A percentile compares a stretch with the other conserved stretches of the same genome.
Evolutionary conservation across 2,888 invertebrate genomes (phyloP).

Genomic region (Epinotia nisella): DNA sequence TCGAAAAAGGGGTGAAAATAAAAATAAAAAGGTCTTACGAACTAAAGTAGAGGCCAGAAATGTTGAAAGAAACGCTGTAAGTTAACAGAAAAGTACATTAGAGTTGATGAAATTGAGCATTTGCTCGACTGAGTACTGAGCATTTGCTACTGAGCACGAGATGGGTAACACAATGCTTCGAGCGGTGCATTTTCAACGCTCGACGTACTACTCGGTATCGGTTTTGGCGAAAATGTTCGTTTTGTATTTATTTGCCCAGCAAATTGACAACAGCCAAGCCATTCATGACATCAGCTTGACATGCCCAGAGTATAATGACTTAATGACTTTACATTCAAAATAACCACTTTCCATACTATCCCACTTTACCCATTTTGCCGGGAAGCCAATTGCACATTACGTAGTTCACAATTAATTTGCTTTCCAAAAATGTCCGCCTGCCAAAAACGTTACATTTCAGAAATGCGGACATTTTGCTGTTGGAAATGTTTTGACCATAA

Average conservation of each 20-base stretch:
- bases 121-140: conserved; percentile 12
- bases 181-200: conserved; percentile 3
- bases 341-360: neutral
- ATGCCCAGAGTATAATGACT: conserved; percentile 2
- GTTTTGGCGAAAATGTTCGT: conserved; percentile 2
- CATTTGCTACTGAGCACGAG: conserved; percentile 2
- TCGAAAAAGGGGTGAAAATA: conserved; percentile 59
- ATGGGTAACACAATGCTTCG: conserved; percentile 2
- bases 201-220: neutral
- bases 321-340: neutral
- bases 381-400: too few relatives aligned
- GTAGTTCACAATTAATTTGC: neutral
- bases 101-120: conserved; percentile 24
- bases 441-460: neutral
- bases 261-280: conserved; percentile 20
- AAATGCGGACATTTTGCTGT: neutral
- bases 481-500: neutral
- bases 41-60: conserved; percentile 84
- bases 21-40: conserved; percentile 79
- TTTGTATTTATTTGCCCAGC: neutral
- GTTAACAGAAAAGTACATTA: conserved; percentile 53
- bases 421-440: conserved; percentile 1
- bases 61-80: conserved; percentile 83
- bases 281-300: conserved; percentile 26
- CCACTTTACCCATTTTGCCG: neutral